These are phyloP conservation scores for Platanista minor DNA, from an alignment of 2,113 vertebrate genomes.

Conservation along the genomic window DNA sequence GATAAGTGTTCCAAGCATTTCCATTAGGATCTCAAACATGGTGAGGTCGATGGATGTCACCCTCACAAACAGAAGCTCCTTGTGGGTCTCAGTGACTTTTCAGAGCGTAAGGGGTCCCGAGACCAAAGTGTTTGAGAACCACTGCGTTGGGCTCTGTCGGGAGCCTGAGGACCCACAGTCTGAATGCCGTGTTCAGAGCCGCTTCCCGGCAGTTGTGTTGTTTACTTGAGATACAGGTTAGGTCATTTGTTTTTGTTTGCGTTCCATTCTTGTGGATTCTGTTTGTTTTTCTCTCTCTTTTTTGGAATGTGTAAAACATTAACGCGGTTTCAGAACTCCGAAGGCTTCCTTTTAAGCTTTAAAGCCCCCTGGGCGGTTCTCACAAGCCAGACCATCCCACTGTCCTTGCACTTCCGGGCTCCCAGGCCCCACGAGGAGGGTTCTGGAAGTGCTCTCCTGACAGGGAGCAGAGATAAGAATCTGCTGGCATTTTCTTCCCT, in stretches of 20 bases:
- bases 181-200: accelerated
- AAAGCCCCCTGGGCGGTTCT: background rate
- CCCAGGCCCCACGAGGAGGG: background rate
- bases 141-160: accelerated
- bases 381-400: background rate
- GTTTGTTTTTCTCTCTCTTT: background rate
- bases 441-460: background rate
- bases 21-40: background rate
- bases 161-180: background rate
- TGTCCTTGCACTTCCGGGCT: background rate
- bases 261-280: background rate
- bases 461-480: background rate
- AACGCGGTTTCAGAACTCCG: background rate
- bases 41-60: accelerated
- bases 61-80: background rate
- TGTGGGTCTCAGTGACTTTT: background rate
- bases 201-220: accelerated
- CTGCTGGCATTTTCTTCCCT: accelerated
- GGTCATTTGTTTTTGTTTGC: background rate
- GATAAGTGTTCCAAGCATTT: background rate
- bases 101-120: background rate
- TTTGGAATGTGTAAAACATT: background rate
- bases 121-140: accelerated
- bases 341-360: background rate
- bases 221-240: background rate